These are phyloP conservation scores for Drosophila setifemur DNA, from an alignment of 1,140 invertebrate species.

Conservation along the genomic window DNA sequence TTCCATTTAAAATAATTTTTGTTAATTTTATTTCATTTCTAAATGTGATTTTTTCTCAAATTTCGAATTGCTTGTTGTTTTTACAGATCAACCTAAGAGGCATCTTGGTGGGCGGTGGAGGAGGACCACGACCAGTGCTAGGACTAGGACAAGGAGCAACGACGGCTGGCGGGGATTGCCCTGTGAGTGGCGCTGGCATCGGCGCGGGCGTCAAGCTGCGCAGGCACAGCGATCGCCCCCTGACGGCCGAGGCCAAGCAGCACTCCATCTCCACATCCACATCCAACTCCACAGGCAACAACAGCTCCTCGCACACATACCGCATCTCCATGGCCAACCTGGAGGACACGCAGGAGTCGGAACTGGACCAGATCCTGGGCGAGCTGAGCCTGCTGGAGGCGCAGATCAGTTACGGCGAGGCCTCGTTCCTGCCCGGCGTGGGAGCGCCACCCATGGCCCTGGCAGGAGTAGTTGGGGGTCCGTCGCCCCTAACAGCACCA, in stretches of 20 bases:
- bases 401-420: slow-evolving; percentile 71
- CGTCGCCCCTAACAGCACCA: too few relatives aligned
- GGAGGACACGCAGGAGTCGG: slow-evolving; percentile 97
- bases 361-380: slow-evolving; percentile 96
- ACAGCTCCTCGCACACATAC: slow-evolving; percentile 85
- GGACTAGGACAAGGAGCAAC: too few relatives aligned
- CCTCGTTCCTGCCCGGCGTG: slow-evolving; percentile 68
- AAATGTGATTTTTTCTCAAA: neutral
- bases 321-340: slow-evolving; percentile 96
- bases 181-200: slow-evolving; percentile 52
- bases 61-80: neutral
- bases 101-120: slow-evolving; percentile 59
- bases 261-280: too few relatives aligned
- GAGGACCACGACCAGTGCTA: too few relatives aligned
- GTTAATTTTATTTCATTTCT: too few relatives aligned
- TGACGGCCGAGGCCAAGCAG: slow-evolving; percentile 40
- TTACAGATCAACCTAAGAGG: slow-evolving; percentile 60
- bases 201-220: slow-evolving; percentile 74
- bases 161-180: slow-evolving; percentile 38
- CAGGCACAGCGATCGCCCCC: slow-evolving; percentile 62
- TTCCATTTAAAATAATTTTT: too few relatives aligned
- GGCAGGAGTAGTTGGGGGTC: slow-evolving; percentile 68
- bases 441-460: neutral
- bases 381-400: slow-evolving; percentile 94
- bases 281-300: too few relatives aligned